Evolutionary conservation across 2,797 vertebrate species (phyloP).

Genomic region (Phataginus tricuspis): DNA sequence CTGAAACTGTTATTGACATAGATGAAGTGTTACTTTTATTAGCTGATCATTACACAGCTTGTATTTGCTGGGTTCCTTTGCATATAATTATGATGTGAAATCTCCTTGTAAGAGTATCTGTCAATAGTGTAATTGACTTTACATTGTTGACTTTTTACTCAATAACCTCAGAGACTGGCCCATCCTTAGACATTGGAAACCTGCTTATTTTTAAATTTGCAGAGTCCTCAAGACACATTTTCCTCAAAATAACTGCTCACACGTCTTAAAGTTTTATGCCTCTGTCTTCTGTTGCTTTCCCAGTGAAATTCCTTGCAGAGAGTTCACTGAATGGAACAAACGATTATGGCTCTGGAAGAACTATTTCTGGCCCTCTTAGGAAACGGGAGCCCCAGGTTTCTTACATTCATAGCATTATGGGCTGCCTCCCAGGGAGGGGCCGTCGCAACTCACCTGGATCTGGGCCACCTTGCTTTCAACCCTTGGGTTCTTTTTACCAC

Average conservation of each 20-base stretch:
- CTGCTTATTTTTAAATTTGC: conserved; percentile 72
- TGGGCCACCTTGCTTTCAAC: neutral
- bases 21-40: conserved; percentile 80
- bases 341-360: neutral
- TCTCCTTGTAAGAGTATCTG: conserved; percentile 81
- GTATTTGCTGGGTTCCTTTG: conserved; percentile 80
- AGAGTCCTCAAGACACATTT: neutral
- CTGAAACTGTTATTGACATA: conserved; percentile 78
- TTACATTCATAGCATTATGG: neutral
- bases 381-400: neutral
- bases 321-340: neutral
- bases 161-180: conserved; percentile 74
- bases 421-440: neutral
- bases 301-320: conserved; percentile 24
- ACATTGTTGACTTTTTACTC: conserved; percentile 81
- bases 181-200: conserved; percentile 57
- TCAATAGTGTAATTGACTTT: conserved; percentile 77
- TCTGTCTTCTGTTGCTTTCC: conserved; percentile 27
- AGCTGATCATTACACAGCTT: conserved; percentile 79
- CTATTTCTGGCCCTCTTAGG: neutral
- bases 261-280: neutral
- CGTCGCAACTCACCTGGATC: neutral
- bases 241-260: conserved; percentile 52
- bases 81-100: conserved; percentile 81
- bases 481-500: neutral